phyloP scores from a whole-genome alignment of 2,797 vertebrate species.

The Macropodus opercularis region DNA sequence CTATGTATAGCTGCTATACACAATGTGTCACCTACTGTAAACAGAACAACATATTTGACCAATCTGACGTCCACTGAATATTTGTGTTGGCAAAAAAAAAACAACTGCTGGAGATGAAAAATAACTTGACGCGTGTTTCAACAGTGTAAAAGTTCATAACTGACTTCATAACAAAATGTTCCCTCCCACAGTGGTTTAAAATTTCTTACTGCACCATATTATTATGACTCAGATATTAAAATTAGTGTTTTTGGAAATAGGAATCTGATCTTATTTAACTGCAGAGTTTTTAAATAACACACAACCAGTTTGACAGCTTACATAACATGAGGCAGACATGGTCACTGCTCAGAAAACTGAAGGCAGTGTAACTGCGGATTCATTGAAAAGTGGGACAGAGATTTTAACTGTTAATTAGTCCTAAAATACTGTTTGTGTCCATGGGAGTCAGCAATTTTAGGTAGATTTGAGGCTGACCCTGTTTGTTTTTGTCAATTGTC shows the following conservation, averaged over 20 bases:
- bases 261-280: conserved; percentile 22
- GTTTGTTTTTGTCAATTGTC: conserved; percentile 7
- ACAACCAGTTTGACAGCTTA: background rate
- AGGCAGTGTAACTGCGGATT: background rate
- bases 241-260: background rate
- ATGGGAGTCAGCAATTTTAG: background rate
- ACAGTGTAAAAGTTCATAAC: conserved; percentile 1
- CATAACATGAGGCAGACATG: background rate
- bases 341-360: background rate
- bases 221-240: conserved; percentile 26
- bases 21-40: conserved; percentile 36
- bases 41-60: conserved; percentile 9
- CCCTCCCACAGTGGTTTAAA: background rate
- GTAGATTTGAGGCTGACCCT: conserved; percentile 16
- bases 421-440: too few species aligned
- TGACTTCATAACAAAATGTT: conserved; percentile 10
- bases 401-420: too few species aligned
- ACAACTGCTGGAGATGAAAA: background rate
- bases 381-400: too few species aligned
- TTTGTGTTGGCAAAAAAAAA: conserved; percentile 22
- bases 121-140: conserved; percentile 15
- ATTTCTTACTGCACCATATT: conserved; percentile 9
- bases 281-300: conserved; percentile 13
- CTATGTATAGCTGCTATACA: conserved; percentile 47
- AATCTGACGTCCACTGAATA: background rate